phyloP scores from a whole-genome alignment of 2,113 vertebrate species.

The Phyllopteryx taeniolatus region DNA sequence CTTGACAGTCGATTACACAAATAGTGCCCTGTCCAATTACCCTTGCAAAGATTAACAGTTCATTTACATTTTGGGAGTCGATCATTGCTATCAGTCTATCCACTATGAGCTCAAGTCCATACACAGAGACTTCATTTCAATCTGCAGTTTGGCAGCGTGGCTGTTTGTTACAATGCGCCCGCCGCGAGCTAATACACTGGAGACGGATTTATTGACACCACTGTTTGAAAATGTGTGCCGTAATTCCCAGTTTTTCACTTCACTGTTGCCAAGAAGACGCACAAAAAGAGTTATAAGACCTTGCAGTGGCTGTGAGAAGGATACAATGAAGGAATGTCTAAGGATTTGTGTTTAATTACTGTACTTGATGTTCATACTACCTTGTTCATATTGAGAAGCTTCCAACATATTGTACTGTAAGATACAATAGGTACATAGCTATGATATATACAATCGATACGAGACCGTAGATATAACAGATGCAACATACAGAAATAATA shows the following conservation, averaged over 20 bases:
- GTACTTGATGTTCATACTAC: not conserved
- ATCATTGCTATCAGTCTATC: not conserved
- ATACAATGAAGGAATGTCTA: not conserved
- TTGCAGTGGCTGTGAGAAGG: not conserved
- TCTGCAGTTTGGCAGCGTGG: not conserved
- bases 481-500: too few relatives aligned
- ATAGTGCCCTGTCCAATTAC: constrained; percentile 1
- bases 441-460: too few relatives aligned
- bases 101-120: not conserved
- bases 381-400: not conserved
- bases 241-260: not conserved
- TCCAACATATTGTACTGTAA: not conserved
- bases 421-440: not conserved
- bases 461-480: too few relatives aligned
- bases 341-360: not conserved
- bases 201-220: not conserved
- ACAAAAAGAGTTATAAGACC: not conserved
- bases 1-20: not conserved
- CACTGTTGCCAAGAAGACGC: not conserved
- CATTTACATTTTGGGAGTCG: not conserved
- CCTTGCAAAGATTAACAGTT: not conserved
- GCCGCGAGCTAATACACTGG: not conserved
- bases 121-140: not conserved
- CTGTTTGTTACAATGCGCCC: not conserved
- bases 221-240: not conserved